Conservation (phyloP, 2,888 invertebrate genomes). For the Hipparchia semele region DNA sequence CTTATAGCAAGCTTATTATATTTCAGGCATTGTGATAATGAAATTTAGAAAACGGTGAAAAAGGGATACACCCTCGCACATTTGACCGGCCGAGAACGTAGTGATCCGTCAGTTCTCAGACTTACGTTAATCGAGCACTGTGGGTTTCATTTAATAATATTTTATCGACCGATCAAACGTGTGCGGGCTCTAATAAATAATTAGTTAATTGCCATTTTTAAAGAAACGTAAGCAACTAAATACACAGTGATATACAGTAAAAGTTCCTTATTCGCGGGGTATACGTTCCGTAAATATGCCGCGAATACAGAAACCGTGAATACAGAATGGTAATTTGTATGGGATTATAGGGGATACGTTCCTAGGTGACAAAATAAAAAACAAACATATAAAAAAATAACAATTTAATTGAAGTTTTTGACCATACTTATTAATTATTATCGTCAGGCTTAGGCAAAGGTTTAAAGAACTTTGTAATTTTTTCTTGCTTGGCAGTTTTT, state of each 20-base stretch:
- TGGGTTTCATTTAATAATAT: neutral
- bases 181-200: neutral
- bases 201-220: neutral
- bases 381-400: too few relatives aligned
- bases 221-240: constrained; percentile 10
- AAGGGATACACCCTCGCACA: neutral
- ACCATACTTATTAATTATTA: too few relatives aligned
- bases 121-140: neutral
- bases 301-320: too few relatives aligned
- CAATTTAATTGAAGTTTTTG: too few relatives aligned
- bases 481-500: too few relatives aligned
- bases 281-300: too few relatives aligned
- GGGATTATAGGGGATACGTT: too few relatives aligned
- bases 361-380: too few relatives aligned
- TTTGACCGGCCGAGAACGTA: neutral
- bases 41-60: neutral
- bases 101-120: neutral
- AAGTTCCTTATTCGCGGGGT: too few relatives aligned
- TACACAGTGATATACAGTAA: constrained; percentile 3
- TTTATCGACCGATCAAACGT: neutral
- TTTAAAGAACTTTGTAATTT: too few relatives aligned
- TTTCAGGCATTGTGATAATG: neutral
- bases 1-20: neutral
- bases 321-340: too few relatives aligned
- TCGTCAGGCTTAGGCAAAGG: too few relatives aligned